Percentiles rank a stretch among this genome's conserved stretches.
phyloP scores from a whole-genome alignment of 2,113 vertebrate genomes.

The Laterallus jamaicensis region DNA sequence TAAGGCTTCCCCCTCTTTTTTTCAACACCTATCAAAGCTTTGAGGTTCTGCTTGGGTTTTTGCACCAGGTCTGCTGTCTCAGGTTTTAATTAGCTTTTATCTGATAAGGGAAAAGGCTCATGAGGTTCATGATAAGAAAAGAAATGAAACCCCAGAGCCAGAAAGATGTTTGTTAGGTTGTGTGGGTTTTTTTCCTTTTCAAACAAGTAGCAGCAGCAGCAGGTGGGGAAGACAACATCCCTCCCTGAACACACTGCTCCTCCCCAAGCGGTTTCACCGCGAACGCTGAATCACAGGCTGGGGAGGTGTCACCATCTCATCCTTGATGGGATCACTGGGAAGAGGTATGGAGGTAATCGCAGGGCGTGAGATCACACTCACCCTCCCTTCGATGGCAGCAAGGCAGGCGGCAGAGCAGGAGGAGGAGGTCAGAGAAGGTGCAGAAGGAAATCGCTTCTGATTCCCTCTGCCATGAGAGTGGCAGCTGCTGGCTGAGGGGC shows the following conservation, averaged over 20 bases:
- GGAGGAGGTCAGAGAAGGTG: not conserved
- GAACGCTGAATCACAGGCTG: not conserved
- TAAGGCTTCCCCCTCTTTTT: not conserved
- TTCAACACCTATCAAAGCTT: not conserved
- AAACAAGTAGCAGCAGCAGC: not conserved
- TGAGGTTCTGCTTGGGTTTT: not conserved
- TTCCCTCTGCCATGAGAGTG: not conserved
- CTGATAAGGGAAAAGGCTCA: not conserved
- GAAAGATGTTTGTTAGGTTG: not conserved
- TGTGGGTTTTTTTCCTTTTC: not conserved
- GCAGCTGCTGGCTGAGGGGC: not conserved
- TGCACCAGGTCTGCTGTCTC: not conserved
- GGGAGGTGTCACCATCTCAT: not conserved
- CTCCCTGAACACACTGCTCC: not conserved
- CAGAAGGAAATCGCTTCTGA: not conserved
- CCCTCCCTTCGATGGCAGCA: not conserved
- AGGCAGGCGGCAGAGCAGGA: not conserved
- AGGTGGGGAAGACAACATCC: not conserved
- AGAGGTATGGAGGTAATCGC: accelerated
- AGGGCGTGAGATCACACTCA: not conserved
- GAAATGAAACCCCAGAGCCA: not conserved
- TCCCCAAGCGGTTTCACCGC: not conserved
- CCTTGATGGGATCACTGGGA: not conserved
- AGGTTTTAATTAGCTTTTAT: not conserved
- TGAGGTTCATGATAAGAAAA: not conserved